Conservation (phyloP, 2,888 invertebrate genomes). For the Eilema caniola region DNA sequence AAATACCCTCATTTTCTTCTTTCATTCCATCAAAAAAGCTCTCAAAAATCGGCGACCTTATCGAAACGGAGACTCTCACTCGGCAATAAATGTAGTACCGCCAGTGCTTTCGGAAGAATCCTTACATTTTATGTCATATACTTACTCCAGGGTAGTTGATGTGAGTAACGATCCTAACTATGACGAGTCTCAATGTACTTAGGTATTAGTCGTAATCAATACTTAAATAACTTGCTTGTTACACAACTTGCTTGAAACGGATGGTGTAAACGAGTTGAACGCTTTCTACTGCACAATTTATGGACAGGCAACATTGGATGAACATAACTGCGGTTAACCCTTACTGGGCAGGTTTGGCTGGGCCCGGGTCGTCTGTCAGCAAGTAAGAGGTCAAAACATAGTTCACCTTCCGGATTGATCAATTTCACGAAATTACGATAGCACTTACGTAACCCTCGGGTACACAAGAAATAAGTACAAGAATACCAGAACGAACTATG, state of each 20-base stretch:
- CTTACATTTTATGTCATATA: no score
- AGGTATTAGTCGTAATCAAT: constrained; percentile 3
- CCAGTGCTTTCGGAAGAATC: no score
- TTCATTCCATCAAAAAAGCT: no score
- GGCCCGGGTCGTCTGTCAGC: not conserved
- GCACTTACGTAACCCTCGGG: no score
- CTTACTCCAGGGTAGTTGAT: no score
- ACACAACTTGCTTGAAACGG: constrained; percentile 16
- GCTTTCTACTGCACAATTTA: constrained; percentile 11
- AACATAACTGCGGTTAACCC: not conserved
- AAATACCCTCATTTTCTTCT: no score
- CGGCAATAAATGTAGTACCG: no score
- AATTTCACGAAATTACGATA: not conserved
- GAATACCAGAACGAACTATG: no score
- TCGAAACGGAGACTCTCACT: no score
- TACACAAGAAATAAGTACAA: not conserved
- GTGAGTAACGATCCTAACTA: not conserved
- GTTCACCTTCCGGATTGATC: not conserved
- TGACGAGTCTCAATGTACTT: not conserved
- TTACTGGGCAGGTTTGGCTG: not conserved
- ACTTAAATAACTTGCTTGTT: constrained; percentile 7
- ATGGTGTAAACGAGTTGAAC: constrained; percentile 4
- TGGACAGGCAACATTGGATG: not conserved
- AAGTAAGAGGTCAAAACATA: not conserved
- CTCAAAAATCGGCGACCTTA: no score